Base-by-base conservation (phyloP, 2,888 invertebrate genomes). In the Zygothrica quintamaculata region DNA sequence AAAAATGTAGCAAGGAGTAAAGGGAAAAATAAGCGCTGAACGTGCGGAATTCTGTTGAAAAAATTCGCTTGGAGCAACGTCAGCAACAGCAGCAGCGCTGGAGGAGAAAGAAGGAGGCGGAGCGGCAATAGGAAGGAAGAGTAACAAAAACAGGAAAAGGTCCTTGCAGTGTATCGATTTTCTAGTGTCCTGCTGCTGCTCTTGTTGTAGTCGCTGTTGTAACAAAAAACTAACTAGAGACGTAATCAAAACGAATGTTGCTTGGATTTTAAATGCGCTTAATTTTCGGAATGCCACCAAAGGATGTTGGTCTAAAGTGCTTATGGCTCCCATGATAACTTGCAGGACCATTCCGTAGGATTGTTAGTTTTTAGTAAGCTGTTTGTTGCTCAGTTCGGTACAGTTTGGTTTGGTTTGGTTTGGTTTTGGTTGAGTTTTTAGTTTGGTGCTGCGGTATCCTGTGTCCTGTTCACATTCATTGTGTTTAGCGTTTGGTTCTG, bases 161-260 rank as follows among this genome's bases (percentile, higher is more conserved):
- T 70, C 42, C 16, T 77, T 70, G 40, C 16, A 6, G 13, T 43
- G n/a, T 50, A 72, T 72, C 68, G 71, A 72, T 68, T 72, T 72
- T 72, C 8, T 15, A 55, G 58, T 43, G n/a, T 52, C 34, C 40
- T 51, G 29, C 3, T 31, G 31, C 36, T 22, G 18, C 18, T 22
- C 3, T 37, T 25, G 53, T 67, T 47, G 11, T 44, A 48, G 69
- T 2, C 18, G 18, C 18, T 22, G 18, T 5, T 40, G 44, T 46
- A 58, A 55, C 57, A 69, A 55, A n/a, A n/a, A n/a, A n/a, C n/a
- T 43, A 60, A 48, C 60, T 40, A 48, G 53, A 43, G 52, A 37
- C 44, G 66, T 65, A 80, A 79, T 81, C 81, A 66, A 69, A 65
- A 61, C 64, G 65, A 81, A 65, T 71, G 65, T 60, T 46, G 81